These are phyloP conservation scores for Hippoglossus hippoglossus DNA, from an alignment of 2,797 vertebrate species.

Conservation along the genomic window DNA sequence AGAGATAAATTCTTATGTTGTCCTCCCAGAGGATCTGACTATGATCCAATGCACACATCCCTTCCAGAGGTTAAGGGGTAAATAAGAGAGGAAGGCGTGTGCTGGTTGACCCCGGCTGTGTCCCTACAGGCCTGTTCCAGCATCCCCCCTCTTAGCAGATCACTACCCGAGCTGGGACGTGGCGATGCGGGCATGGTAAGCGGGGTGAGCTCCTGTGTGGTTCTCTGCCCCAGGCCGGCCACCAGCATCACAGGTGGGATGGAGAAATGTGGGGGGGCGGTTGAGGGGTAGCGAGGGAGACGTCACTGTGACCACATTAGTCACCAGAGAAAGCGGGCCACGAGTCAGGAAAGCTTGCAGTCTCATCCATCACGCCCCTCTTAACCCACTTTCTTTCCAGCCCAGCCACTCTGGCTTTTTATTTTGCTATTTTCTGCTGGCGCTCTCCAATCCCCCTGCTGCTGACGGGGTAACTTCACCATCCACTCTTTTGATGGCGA, in stretches of 20 bases:
- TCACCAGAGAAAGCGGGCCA: slow-evolving; percentile 70
- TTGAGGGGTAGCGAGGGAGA: slow-evolving; percentile 48
- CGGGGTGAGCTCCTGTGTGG: slow-evolving; percentile 27
- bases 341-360: slow-evolving; percentile 71
- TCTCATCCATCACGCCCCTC: slow-evolving; percentile 79
- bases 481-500: slow-evolving; percentile 45
- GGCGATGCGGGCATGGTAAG: not conserved
- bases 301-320: slow-evolving; percentile 73
- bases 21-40: slow-evolving; percentile 31
- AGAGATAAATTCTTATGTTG: slow-evolving; percentile 37
- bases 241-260: slow-evolving; percentile 55
- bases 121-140: slow-evolving; percentile 1
- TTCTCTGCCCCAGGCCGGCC: too few relatives aligned
- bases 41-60: slow-evolving; percentile 24
- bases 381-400: slow-evolving; percentile 79
- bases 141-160: too few relatives aligned
- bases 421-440: slow-evolving; percentile 60
- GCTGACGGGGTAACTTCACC: slow-evolving; percentile 54
- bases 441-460: slow-evolving; percentile 31
- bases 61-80: slow-evolving; percentile 34
- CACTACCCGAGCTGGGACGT: too few relatives aligned
- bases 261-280: slow-evolving; percentile 17
- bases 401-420: slow-evolving; percentile 52
- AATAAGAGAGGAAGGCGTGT: slow-evolving; percentile 44
- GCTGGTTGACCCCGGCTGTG: slow-evolving; percentile 12